Conservation (phyloP, 2,797 vertebrate genomes). For the Pteronotus mesoamericanus region DNA sequence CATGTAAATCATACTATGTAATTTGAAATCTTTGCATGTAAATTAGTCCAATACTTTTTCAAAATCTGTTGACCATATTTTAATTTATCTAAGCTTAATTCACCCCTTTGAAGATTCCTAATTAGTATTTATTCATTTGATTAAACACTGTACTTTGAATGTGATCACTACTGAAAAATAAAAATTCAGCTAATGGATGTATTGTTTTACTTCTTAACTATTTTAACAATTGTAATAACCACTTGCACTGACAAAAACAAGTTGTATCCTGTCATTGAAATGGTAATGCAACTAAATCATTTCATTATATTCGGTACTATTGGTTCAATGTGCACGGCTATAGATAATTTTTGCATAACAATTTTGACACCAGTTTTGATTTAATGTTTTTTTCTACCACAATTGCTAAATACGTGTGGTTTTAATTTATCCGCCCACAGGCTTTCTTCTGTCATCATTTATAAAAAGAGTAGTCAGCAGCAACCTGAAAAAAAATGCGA, state of each 20-base stretch:
- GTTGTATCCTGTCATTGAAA: background rate
- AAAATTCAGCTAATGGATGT: background rate
- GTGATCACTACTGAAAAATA: background rate
- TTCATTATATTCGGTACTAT: background rate
- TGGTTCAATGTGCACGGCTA: background rate
- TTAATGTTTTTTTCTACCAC: background rate
- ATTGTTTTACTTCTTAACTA: background rate
- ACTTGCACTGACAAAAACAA: background rate
- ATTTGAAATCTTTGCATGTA: background rate
- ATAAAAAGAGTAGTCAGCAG: background rate
- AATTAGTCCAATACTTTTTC: background rate
- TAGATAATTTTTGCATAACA: background rate
- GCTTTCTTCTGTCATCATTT: background rate
- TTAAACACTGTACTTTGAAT: background rate
- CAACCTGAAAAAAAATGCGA: background rate
- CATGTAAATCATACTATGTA: background rate
- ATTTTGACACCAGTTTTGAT: background rate
- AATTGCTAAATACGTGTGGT: background rate
- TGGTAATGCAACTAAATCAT: background rate
- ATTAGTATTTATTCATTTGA: background rate
- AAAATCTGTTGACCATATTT: background rate
- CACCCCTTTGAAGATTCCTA: background rate
- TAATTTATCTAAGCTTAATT: background rate
- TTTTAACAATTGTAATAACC: background rate
- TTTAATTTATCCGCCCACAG: background rate